Base-by-base conservation (phyloP, 2,888 invertebrate genomes). In the Pocota personata region DNA sequence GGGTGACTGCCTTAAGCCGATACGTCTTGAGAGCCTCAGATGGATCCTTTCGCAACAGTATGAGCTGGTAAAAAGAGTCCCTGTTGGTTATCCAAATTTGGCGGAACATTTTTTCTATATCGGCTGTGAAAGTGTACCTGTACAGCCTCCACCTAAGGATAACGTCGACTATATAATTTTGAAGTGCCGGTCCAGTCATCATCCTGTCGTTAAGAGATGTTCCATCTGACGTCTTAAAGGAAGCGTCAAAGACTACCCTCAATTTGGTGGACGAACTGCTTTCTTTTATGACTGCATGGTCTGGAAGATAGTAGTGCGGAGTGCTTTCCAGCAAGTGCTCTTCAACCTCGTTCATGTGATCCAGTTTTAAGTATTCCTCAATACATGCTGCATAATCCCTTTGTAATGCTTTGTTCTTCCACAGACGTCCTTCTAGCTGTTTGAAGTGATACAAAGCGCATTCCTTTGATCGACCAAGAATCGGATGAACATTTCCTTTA, bases 51-150 rank as follows among this genome's bases (percentile, higher is more conserved):
- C 87, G 30, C 80, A 80, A 88, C 1, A 82, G 62, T 57, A 87
- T 58, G 0, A 55, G 71, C 50, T 88, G 87, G 71, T 77, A 84
- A 19, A 84, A 35, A 0, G 64, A 8, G 35, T 87, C 87, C 7
- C 58, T 50, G 3, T 57, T 58, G 5, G 67, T 67, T 2, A 87
- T 82, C 64, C 64, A 67, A 0, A 58, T 43, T 24, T 87, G 86
- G 3, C 88, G 71, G 50, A 87, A 88, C 79, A 87, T 87, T 67
- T 88, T n/a, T 5, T 57, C 43, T 7, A 87, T 67, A 27, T 88
- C 87, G 3, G 77, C 84, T 1, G 83, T 87, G 6, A 69, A 21
- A 10, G 69, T 84, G 7, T 40, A 87, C 6, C 40, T 72, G 46
- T 72, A 69, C 64, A n/a, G n/a, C n/a, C n/a, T n/a, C n/a, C n/a